phyloP scores from a whole-genome alignment of 2,888 invertebrate genomes.

The Acanthosepion esculentum region DNA sequence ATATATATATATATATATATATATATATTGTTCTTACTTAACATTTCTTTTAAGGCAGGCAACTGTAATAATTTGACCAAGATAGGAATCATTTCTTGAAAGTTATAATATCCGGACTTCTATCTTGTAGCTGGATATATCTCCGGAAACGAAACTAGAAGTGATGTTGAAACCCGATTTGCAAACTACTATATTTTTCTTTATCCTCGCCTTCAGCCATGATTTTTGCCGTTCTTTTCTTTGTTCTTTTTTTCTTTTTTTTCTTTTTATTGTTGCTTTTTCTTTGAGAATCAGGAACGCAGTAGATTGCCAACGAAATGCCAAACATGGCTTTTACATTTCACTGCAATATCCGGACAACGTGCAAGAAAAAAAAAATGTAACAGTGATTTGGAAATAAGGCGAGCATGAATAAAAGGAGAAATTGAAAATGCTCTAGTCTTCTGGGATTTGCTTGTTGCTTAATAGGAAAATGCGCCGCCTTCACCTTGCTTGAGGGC shows the following conservation, averaged over 20 bases:
- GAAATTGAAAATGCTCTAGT: background rate
- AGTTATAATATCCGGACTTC: constrained; percentile 4
- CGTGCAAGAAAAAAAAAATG: background rate
- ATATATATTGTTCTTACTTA: background rate
- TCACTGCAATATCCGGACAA: background rate
- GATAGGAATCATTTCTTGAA: constrained; percentile 6
- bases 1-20: background rate
- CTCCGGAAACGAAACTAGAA: background rate
- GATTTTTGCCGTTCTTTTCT: background rate
- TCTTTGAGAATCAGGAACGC: background rate
- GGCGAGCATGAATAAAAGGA: background rate
- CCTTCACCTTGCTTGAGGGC: background rate
- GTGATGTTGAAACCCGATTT: background rate
- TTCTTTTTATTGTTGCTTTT: background rate
- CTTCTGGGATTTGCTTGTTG: background rate
- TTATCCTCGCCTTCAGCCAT: background rate
- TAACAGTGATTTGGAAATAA: background rate
- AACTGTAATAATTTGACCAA: background rate
- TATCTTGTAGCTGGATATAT: background rate
- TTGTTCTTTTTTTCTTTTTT: background rate
- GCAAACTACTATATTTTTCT: background rate
- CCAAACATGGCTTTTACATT: background rate
- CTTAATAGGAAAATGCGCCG: background rate
- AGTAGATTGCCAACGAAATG: background rate
- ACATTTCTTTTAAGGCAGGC: background rate